phyloP scores from a whole-genome alignment of 2,888 invertebrate species.

The Chironomus riparius region DNA sequence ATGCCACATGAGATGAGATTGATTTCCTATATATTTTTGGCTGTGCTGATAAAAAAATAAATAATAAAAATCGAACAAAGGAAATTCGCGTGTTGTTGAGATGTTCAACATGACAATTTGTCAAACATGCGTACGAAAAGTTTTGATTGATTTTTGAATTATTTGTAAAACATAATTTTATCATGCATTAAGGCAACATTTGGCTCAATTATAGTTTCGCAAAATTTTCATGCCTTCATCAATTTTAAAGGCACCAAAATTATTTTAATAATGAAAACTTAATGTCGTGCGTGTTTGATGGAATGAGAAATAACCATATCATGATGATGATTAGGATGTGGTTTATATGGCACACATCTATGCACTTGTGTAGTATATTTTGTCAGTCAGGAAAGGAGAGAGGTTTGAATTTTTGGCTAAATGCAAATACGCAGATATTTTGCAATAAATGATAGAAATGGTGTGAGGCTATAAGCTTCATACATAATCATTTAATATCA shows the following conservation, averaged over 20 bases:
- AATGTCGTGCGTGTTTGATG: neutral
- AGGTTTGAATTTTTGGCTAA: too few species aligned
- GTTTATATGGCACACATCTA: neutral
- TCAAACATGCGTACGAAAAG: too few species aligned
- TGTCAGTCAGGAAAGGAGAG: neutral
- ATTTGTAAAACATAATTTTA: too few species aligned
- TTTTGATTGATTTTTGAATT: too few species aligned
- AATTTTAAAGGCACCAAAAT: neutral
- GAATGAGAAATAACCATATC: neutral
- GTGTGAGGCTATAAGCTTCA: neutral
- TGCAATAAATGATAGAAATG: neutral
- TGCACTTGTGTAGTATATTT: neutral
- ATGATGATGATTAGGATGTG: constrained; percentile 1
- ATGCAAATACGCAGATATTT: neutral
- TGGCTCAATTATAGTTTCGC: too few species aligned
- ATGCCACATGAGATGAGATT: constrained; percentile 1
- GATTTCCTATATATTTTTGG: neutral
- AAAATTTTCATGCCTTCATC: neutral
- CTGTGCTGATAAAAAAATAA: too few species aligned
- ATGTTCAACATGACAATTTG: too few species aligned
- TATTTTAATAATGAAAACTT: neutral
- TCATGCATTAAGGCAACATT: too few species aligned
- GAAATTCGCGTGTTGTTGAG: too few species aligned
- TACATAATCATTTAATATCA: constrained; percentile 14
- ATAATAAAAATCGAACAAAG: too few species aligned